phyloP scores from a whole-genome alignment of 2,888 invertebrate genomes.

The Ichneumoninae sp. region DNA sequence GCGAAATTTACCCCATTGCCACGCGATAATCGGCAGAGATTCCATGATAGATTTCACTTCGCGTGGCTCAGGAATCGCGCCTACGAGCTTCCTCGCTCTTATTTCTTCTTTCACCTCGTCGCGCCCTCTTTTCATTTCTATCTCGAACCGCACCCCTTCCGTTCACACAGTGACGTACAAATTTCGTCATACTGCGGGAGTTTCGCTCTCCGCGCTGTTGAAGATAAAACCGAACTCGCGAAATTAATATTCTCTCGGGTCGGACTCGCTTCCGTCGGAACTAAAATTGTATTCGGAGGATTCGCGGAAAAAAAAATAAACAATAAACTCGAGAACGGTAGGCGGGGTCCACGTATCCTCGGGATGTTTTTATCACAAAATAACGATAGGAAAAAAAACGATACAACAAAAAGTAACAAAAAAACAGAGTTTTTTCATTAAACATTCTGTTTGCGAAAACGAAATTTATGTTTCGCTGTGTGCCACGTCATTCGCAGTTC shows the following conservation, averaged over 20 bases:
- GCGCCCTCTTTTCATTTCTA: neutral
- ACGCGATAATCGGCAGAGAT: neutral
- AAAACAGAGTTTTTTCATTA: neutral
- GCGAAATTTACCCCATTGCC: neutral
- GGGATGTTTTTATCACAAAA: neutral
- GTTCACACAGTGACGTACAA: neutral
- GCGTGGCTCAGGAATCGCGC: neutral
- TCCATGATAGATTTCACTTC: neutral
- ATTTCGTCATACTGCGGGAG: conserved; percentile 4
- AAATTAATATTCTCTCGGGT: conserved; percentile 20
- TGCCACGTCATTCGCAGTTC: neutral
- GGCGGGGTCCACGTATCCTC: neutral
- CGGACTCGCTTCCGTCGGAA: neutral
- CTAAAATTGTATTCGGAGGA: neutral
- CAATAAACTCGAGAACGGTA: neutral
- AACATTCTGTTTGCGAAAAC: neutral
- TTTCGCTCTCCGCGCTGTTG: neutral
- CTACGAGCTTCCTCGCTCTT: neutral
- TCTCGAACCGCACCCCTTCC: neutral
- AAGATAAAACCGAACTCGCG: neutral
- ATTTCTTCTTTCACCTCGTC: neutral
- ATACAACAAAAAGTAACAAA: neutral
- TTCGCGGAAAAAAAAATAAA: neutral
- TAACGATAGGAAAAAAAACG: neutral
- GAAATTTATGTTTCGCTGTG: neutral